A percentile compares a stretch with the other conserved stretches of the same genome.
Evolutionary conservation across 2,113 vertebrate genomes (phyloP).

Genomic region (Eurypyga helias): DNA sequence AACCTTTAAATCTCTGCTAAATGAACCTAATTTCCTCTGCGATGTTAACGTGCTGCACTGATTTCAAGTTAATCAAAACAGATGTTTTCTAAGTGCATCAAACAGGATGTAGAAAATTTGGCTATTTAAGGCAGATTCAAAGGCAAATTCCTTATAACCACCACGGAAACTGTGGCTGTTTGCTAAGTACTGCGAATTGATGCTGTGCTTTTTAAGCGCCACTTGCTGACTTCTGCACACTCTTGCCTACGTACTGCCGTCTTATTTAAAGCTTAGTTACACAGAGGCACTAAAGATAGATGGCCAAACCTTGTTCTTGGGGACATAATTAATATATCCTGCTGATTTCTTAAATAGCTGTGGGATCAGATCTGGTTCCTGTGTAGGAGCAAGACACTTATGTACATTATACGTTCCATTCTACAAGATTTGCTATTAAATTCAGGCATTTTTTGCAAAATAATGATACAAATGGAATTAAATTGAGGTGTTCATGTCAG

Average conservation of each 20-base stretch:
- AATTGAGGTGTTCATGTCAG: background rate
- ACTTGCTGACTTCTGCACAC: constrained; percentile 27
- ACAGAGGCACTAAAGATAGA: background rate
- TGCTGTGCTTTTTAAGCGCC: constrained; percentile 27
- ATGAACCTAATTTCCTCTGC: constrained; percentile 62
- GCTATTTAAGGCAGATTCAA: constrained; percentile 68
- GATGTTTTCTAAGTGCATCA: constrained; percentile 57
- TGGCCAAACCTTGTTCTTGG: constrained; percentile 6
- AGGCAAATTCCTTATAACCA: constrained; percentile 61
- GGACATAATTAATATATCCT: background rate
- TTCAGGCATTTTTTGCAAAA: background rate
- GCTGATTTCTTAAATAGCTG: constrained; percentile 6
- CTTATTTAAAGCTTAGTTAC: background rate
- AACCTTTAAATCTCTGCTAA: constrained; percentile 45
- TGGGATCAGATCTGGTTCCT: background rate
- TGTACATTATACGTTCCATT: rapidly evolving
- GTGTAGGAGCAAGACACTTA: background rate
- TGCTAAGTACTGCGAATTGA: background rate
- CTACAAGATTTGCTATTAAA: background rate
- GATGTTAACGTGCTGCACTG: constrained; percentile 43
- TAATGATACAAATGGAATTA: background rate
- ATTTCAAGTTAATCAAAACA: constrained; percentile 68
- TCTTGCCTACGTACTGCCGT: background rate
- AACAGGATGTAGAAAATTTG: constrained; percentile 71
- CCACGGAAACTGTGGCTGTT: constrained; percentile 45